These are phyloP conservation scores for Terrapene triunguis DNA, from an alignment of 2,113 vertebrate species.

Conservation along the genomic window DNA sequence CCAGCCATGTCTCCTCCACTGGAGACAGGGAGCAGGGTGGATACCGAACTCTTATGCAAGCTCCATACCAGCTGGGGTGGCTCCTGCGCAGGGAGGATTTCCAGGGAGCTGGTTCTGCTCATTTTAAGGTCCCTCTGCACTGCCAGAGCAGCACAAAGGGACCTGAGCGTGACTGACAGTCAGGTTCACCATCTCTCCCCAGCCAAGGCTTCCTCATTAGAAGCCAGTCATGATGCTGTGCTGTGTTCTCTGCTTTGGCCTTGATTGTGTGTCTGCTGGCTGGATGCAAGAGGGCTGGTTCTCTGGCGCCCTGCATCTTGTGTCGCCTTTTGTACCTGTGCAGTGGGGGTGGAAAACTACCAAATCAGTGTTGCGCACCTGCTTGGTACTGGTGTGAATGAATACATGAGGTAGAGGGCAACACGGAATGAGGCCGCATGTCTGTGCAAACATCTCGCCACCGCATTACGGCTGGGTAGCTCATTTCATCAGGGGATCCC, in stretches of 20 bases:
- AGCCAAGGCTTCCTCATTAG: not conserved
- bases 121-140: not conserved
- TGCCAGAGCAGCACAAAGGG: not conserved
- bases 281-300: not conserved
- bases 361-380: not conserved
- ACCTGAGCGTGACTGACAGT: not conserved
- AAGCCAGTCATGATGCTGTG: not conserved
- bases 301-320: not conserved
- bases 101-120: not conserved
- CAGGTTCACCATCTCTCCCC: not conserved
- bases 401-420: not conserved
- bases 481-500: not conserved
- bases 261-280: not conserved
- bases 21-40: not conserved
- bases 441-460: not conserved
- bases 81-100: not conserved
- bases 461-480: not conserved
- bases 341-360: not conserved
- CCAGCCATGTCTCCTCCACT: not conserved
- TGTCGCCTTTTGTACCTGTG: not conserved
- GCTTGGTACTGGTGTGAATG: not conserved
- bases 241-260: not conserved
- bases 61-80: not conserved
- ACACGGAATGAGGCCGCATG: not conserved
- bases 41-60: not conserved